These are phyloP conservation scores for Malurus cyaneus DNA, from an alignment of 2,113 vertebrate genomes.

Conservation along the genomic window DNA sequence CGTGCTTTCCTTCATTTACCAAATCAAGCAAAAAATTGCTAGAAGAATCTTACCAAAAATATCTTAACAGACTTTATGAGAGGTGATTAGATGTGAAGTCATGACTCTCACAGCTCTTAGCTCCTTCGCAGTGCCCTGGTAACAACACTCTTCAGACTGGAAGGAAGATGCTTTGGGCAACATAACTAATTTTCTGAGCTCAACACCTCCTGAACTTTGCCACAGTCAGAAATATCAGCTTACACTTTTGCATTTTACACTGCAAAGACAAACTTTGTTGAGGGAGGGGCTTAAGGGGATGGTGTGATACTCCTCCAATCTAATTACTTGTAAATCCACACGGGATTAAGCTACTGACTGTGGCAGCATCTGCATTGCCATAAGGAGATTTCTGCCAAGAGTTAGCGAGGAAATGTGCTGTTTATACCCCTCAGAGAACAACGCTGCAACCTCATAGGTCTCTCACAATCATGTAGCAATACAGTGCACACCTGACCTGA, in stretches of 20 bases:
- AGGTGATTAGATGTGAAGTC: not conserved
- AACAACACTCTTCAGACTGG: not conserved
- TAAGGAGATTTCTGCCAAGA: not conserved
- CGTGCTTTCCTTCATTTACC: not conserved
- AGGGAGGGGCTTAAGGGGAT: not conserved
- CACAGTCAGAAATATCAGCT: not conserved
- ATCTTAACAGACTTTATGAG: not conserved
- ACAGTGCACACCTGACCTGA: not conserved
- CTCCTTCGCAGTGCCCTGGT: not conserved
- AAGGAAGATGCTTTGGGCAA: not conserved
- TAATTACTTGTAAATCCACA: not conserved
- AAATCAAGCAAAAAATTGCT: not conserved
- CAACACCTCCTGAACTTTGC: not conserved
- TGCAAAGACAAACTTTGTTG: not conserved
- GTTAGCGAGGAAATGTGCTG: not conserved
- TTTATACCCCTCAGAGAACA: not conserved
- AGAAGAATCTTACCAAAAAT: not conserved
- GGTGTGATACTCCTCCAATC: not conserved
- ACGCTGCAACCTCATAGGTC: rapidly evolving
- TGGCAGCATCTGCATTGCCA: not conserved
- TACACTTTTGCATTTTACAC: not conserved
- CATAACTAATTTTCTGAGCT: not conserved
- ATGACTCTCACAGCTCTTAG: not conserved
- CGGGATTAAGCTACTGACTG: not conserved
- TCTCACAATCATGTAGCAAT: not conserved